Base-by-base conservation (phyloP, 2,113 vertebrate genomes). In the Marmota monax region DNA sequence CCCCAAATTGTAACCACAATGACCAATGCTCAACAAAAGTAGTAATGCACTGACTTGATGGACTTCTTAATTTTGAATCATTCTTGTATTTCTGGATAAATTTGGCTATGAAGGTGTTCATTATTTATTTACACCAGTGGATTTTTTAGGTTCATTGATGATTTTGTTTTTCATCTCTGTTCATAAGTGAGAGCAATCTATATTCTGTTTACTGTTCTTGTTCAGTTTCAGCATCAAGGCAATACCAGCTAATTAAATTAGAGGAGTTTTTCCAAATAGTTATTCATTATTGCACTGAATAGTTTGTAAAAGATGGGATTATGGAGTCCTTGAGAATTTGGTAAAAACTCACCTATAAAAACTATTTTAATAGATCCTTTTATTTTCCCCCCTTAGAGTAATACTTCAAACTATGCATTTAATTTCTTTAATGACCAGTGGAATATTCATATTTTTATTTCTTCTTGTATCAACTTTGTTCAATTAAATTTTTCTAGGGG, bases 81-180 rank as follows among this genome's bases (percentile, higher is more conserved):
- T 84, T 70, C 22, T 82, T 65, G 2, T 42, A 86, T 70, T 90
- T 18, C n/a, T 72, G 42, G 34, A 45, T 90, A 90, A 63, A 87
- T n/a, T 83, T 63, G 18, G 12, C 56, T 48, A 65, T 27, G 13
- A 48, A 86, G 48, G 25, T 89, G 73, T 32, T 92, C 48, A 9
- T 88, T 77, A 37, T 80, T 7, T 90, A 22, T 91, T 86, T 77
- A 42, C 45, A 86, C 17, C 53, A 39, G 80, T 61, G n/a, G 37
- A 61, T 77, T 63, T 90, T 4, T 27, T 27, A 84, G 74, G 48
- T 29, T 74, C 69, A 70, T 48, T 79, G 56, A 32, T 8, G 10
- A 74, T 23, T 94, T 87, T 95, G 45, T 39, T 73, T 91, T 92
- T 76, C 5, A 93, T 61, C 22, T 79, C 20, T 53, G 29, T 90